Conservation (phyloP, 2,113 vertebrate genomes). For the Zosterops japonicus region DNA sequence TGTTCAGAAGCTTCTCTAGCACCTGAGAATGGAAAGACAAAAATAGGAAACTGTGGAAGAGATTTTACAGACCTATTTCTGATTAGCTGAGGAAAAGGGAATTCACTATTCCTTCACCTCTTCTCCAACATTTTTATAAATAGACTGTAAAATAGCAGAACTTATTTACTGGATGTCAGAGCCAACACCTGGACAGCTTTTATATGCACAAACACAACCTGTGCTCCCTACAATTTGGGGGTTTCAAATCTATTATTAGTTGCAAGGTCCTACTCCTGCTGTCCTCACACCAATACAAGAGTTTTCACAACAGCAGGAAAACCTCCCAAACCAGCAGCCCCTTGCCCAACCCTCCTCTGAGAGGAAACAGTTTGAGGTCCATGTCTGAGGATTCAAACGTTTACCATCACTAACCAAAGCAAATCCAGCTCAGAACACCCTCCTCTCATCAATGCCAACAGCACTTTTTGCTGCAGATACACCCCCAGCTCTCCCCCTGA, state of each 20-base stretch:
- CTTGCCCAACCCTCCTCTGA: not conserved
- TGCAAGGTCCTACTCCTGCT: not conserved
- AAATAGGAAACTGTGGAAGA: not conserved
- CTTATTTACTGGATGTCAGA: not conserved
- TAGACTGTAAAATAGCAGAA: not conserved
- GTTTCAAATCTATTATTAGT: not conserved
- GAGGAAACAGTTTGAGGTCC: not conserved
- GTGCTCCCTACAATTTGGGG: not conserved
- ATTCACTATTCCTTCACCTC: not conserved
- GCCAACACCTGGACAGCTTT: not conserved
- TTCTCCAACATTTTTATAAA: not conserved
- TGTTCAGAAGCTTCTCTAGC: not conserved
- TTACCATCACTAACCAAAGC: not conserved
- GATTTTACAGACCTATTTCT: not conserved
- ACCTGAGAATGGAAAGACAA: not conserved
- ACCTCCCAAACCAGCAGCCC: not conserved
- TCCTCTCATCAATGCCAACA: not conserved
- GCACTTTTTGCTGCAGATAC: not conserved
- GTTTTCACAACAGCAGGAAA: not conserved
- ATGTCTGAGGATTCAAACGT: not conserved
- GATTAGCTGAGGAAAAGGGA: not conserved
- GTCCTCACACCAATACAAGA: not conserved
- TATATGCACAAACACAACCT: not conserved
- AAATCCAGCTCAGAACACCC: not conserved
- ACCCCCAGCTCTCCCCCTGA: not conserved